Evolutionary conservation across 1,140 invertebrate species (phyloP), one percentile per base, ranked within the genome.

Genomic region (Ericerus pela): DNA sequence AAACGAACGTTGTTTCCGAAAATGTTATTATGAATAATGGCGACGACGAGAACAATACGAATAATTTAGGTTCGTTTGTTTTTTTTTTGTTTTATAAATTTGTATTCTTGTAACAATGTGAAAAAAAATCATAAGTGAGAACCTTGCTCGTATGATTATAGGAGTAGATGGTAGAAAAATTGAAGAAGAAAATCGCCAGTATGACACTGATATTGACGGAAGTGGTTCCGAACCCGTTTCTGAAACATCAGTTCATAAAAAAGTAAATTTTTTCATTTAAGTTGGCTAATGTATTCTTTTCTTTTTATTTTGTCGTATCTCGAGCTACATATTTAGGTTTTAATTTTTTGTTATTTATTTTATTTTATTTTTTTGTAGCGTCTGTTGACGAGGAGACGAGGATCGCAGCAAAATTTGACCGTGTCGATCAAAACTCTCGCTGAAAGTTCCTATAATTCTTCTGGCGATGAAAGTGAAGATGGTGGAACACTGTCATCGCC

Each of bases 401-500:
- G 62, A 57, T 61, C 60, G 10, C 63, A 63, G 2, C 63, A 62
- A 51, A 58, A 61, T 36, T 29, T 53, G 2, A 57, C 62, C 8
- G 57, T 64, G 1, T 58, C 31, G 14, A 29, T 62, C 3, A 56
- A 54, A 36, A 30, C 8, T 12, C 16, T 53, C 4, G 55, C 16
- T 11, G 57, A 61, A 55, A 61, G 60, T 30, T 61, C 60, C 14
- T 59, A 43, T 41, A 56, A 62, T 43, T 62, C 58, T 16, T 59
- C 62, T 1, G 59, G 59, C 33, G 60, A 70, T 47, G 70, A 71
- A 52, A 78, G 76, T 55, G 77, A 79, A 61, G 77, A 78, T 53
- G 78, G 74, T 57, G 74, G 55, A 72, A 75, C 56, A 69, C 72
- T 37, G 31, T 58, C 56, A 10, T 61, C 58, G 6, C 55, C 58